Evolutionary conservation across 2,113 vertebrate genomes (phyloP), one percentile per base, ranked within the genome.

Genomic region (Paracanthobrama guichenoti): DNA sequence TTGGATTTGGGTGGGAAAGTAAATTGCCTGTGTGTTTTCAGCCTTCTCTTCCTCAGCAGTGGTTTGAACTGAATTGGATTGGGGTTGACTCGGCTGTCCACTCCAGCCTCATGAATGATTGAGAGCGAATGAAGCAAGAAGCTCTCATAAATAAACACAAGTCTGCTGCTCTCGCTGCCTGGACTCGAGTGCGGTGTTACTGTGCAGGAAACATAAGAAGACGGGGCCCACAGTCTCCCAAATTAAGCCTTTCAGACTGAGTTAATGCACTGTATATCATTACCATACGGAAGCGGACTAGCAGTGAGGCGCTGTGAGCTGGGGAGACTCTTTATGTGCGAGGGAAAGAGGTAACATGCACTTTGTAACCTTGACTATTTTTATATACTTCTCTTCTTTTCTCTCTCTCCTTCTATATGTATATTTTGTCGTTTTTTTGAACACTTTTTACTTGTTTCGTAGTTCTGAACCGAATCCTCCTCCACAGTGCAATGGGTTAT

Each of bases 121-220:
- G 94, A 94, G 91, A 91, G 86, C 81, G 39, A 88, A 84, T 88
- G 88, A 84, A 91, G 90, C 90, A 82, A 87, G 91, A 93, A 90
- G 87, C 89, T 86, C 93, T 94, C 93, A 94, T 94, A 94, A 94
- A 95, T 94, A 94, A 94, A 94, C 93, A 94, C 88, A 88, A 94
- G 92, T 88, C 89, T 89, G 90, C 89, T 84, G 64, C 75, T 88
- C 86, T 90, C 90, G 88, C 86, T 90, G 89, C 90, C 84, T 89
- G 90, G 89, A 84, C 91, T 90, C 7, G 48, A 72, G 84, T 3
- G 60, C 26, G 28, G 57, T 59, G 67, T 62, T 91, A 86, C 83
- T 89, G 90, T 88, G 92, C 90, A 89, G 84, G 80, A 88, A 91
- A 90, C 91, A 90, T 87, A 60, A 62, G 67, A 62, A 87, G 84